Evolutionary conservation across 92 coral and sea anemone genomes (phyloP).

Genomic region (Diadumene lineata): DNA sequence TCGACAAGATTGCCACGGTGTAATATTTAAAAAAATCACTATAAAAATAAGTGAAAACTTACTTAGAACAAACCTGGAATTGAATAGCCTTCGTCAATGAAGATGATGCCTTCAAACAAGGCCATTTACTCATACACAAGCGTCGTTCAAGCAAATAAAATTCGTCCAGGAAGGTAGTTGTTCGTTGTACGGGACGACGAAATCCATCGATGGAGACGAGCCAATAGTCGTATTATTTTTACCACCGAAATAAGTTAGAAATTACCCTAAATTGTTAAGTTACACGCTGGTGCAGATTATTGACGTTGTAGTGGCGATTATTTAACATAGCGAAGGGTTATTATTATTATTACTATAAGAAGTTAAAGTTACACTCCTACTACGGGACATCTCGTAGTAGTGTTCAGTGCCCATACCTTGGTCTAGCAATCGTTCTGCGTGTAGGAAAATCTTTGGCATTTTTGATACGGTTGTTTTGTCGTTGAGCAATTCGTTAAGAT

Average conservation of each 20-base stretch:
- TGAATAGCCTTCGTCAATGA: slow-evolving; percentile 33
- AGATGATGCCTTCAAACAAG: slow-evolving; percentile 29
- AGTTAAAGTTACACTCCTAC: slow-evolving; percentile 38
- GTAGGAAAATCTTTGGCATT: slow-evolving; percentile 99
- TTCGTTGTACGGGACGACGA: slow-evolving; percentile 29
- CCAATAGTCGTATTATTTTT: slow-evolving; percentile 19
- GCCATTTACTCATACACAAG: slow-evolving; percentile 15
- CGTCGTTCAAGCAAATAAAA: slow-evolving; percentile 28
- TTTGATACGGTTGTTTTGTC: slow-evolving; percentile 98
- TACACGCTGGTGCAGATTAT: slow-evolving; percentile 77
- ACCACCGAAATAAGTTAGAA: slow-evolving; percentile 56
- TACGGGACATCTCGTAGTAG: no score
- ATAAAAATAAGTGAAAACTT: slow-evolving; percentile 32
- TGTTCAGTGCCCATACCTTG: slow-evolving; percentile 99
- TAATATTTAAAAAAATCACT: slow-evolving; percentile 1
- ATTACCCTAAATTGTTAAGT: slow-evolving; percentile 80
- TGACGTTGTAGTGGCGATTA: slow-evolving; percentile 88
- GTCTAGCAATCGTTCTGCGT: slow-evolving; percentile 97
- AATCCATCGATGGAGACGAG: slow-evolving; percentile 12
- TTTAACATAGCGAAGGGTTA: slow-evolving; percentile 84
- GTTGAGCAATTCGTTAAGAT: slow-evolving; percentile 98
- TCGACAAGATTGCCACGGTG: slow-evolving; percentile 26
- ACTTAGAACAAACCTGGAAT: slow-evolving; percentile 36
- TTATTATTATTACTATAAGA: slow-evolving; percentile 74
- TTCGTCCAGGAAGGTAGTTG: slow-evolving; percentile 11